Conservation (phyloP, 2,888 invertebrate genomes). For the Caradrina kadenii region DNA sequence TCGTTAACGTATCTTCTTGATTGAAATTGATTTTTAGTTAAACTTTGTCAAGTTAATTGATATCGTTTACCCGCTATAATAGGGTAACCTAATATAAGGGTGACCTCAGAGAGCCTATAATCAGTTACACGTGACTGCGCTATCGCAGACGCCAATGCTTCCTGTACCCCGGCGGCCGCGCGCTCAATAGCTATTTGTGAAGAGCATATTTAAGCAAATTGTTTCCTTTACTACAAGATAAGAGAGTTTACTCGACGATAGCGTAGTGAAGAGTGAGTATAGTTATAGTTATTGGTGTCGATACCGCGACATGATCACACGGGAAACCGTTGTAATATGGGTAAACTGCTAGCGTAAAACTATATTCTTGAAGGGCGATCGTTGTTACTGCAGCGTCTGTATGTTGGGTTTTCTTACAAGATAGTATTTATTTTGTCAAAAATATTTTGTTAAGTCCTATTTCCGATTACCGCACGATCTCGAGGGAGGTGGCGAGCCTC, state of each 20-base stretch:
- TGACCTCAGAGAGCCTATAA: background rate
- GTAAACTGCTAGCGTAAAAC: slow-evolving; percentile 5
- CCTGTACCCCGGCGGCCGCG: background rate
- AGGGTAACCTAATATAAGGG: too few relatives aligned
- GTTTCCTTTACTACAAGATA: slow-evolving; percentile 40
- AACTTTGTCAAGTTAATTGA: background rate
- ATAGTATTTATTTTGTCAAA: background rate
- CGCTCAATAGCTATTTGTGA: slow-evolving; percentile 18
- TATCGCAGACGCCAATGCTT: background rate
- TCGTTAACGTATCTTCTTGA: background rate
- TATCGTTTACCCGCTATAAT: background rate
- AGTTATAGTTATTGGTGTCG: slow-evolving; percentile 14
- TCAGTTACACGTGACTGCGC: background rate
- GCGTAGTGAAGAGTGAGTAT: background rate
- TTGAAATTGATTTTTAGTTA: background rate
- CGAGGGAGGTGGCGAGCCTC: too few relatives aligned
- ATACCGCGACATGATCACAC: slow-evolving; percentile 9
- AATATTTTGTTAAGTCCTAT: background rate
- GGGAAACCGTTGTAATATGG: background rate
- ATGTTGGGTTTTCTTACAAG: background rate
- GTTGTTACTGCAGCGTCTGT: background rate
- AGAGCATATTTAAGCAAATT: slow-evolving; percentile 43
- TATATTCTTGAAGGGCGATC: slow-evolving; percentile 1
- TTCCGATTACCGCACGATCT: too few relatives aligned
- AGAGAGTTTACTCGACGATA: slow-evolving; percentile 12